phyloP scores from a whole-genome alignment of 2,113 vertebrate species.

The Mesocricetus auratus region DNA sequence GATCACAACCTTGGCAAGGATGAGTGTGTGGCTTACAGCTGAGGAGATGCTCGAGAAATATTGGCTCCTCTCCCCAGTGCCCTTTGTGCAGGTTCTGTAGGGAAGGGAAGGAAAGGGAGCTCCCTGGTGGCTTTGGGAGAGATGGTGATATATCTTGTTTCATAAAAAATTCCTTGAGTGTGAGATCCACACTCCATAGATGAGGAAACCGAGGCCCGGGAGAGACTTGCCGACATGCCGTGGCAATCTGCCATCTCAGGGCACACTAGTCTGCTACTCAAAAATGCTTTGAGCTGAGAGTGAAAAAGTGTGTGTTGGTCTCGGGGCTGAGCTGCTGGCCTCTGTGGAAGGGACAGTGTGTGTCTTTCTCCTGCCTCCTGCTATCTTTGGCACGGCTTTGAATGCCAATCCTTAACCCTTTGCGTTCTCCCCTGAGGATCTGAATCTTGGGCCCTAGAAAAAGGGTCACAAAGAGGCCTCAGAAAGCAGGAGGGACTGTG shows the following conservation, averaged over 20 bases:
- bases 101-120: background rate
- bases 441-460: background rate
- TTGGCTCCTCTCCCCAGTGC: background rate
- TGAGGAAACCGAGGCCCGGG: background rate
- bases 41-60: background rate
- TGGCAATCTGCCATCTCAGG: background rate
- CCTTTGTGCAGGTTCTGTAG: background rate
- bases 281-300: background rate
- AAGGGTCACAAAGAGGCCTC: background rate
- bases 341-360: conserved; percentile 65
- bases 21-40: background rate
- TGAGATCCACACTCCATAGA: background rate
- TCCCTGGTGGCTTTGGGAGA: background rate
- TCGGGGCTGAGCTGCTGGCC: conserved; percentile 33
- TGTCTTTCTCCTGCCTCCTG: conserved; percentile 58
- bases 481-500: background rate
- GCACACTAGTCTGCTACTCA: background rate
- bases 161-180: background rate
- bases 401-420: conserved; percentile 61
- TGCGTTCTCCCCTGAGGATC: background rate
- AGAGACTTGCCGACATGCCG: background rate
- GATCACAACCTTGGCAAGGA: accelerated
- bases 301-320: background rate
- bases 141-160: background rate
- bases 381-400: conserved; percentile 65